Evolutionary conservation across 64 coral and sea anemone species (phyloP), one percentile per base, ranked within the genome.

Genomic region (Actinia tenebrosa): DNA sequence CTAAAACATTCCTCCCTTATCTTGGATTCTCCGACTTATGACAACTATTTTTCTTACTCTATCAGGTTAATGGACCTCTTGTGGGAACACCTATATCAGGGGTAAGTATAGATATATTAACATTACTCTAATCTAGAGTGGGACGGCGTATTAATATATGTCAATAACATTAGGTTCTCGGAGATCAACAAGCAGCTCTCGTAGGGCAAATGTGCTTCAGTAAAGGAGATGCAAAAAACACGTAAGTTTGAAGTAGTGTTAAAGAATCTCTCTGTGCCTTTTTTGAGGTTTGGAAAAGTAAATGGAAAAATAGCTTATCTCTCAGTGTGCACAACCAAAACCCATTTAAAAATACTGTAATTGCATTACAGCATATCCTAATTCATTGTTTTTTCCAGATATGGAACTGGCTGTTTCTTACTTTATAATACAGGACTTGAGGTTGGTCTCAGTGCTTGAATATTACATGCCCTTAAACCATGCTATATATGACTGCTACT

Each of bases 181-280:
- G 96, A 68, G 96, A 98, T 79, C 96, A 98, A 79, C 96, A 98
- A 82, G 92, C 96, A 58, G 96, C 96, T 1, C 79, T 98, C 56
- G 96, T 98, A 56, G 96, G 96, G 64, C 96, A 98, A 54, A 89
- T 94, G 80, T 98, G 96, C 60, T 88, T 98, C 45, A 92, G 90
- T 56, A 87, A 88, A 82, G 96, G 96, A 91, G 92, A 98, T 86
- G 96, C 96, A 11, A 98, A 98, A 84, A 98, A 98, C 77, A 98
- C 96, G 54, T 98, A 90, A 68, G 92, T 91, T 66, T 59, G 26
- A 10, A 11, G 22, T 23, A 42, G 63, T n/a, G 0, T 25, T 0
- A 9, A 66, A 66, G 63, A 66, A 23, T 66, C 6, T 14, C 63
- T 23, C 63, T 66, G 3, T 37, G 16, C 63, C 4, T 66, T 7